Evolutionary conservation across 1,140 invertebrate genomes (phyloP).

Genomic region (Drosophila arizonae): DNA sequence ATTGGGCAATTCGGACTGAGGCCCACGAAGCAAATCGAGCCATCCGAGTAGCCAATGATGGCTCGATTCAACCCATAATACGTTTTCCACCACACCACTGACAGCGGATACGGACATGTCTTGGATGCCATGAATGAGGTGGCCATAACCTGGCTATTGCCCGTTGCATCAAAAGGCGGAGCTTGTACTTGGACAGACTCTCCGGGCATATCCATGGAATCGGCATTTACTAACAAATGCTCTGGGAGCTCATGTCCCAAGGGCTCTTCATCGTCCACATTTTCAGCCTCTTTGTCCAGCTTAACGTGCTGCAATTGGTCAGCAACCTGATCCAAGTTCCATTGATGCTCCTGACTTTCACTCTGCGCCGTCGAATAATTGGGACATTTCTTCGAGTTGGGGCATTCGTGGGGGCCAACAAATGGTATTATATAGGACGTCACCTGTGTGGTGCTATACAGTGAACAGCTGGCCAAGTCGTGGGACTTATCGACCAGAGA

Average conservation of each 20-base stretch:
- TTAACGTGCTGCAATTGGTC: conserved; percentile 44
- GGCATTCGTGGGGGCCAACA: conserved; percentile 80
- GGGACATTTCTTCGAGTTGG: conserved; percentile 81
- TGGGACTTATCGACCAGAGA: conserved; percentile 66
- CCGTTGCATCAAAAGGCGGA: conserved; percentile 84
- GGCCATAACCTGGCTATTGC: conserved; percentile 82
- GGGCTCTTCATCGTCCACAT: conserved; percentile 40
- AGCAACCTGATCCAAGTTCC: conserved; percentile 33
- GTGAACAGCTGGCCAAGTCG: conserved; percentile 48
- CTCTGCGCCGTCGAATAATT: conserved; percentile 55
- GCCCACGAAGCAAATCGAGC: conserved; percentile 88
- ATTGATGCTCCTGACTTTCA: conserved; percentile 20
- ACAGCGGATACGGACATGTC: conserved; percentile 84
- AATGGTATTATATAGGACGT: conserved; percentile 82
- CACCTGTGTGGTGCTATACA: conserved; percentile 74
- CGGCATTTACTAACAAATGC: conserved; percentile 58
- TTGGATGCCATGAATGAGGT: conserved; percentile 84
- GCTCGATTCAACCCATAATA: conserved; percentile 84
- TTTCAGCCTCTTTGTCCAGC: conserved; percentile 28
- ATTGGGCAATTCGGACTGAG: conserved; percentile 86
- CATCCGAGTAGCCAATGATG: conserved; percentile 88
- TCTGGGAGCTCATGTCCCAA: conserved; percentile 68
- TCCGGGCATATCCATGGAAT: conserved; percentile 10
- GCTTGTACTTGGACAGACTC: conserved; percentile 68
- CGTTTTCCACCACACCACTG: conserved; percentile 89